Conservation (phyloP, 2,888 invertebrate species). For the Agrotis puta region DNA sequence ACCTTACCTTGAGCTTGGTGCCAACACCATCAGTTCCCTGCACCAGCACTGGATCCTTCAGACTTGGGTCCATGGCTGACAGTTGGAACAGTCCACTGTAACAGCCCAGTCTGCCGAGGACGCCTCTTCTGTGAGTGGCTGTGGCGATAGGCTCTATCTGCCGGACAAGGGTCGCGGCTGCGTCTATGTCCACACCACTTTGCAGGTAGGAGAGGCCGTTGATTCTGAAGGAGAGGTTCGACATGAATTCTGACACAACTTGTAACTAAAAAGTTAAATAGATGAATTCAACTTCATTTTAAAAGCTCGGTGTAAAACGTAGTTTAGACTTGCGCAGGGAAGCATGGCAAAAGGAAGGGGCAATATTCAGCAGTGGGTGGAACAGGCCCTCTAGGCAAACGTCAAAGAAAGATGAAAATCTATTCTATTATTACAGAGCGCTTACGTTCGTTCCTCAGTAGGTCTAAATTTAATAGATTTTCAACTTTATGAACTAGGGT, state of each 20-base stretch:
- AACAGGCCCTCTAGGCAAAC: no score
- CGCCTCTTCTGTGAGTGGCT: slow-evolving; percentile 94
- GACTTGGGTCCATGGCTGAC: slow-evolving; percentile 92
- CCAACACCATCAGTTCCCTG: slow-evolving; percentile 99
- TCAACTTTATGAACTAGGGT: no score
- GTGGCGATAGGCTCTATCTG: slow-evolving; percentile 95
- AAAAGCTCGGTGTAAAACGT: no score
- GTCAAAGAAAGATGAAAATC: no score
- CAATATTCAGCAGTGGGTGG: no score
- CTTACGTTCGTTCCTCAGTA: no score
- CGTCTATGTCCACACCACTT: slow-evolving; percentile 98
- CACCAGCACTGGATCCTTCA: slow-evolving; percentile 96
- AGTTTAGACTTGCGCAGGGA: no score
- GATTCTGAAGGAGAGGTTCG: slow-evolving; percentile 67
- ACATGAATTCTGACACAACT: neutral
- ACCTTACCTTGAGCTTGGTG: slow-evolving; percentile 96
- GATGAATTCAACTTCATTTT: no score
- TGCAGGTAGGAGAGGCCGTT: slow-evolving; percentile 96
- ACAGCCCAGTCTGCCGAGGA: slow-evolving; percentile 96
- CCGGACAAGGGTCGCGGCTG: slow-evolving; percentile 96
- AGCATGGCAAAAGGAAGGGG: no score
- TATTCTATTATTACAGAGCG: no score
- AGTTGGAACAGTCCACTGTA: slow-evolving; percentile 98
- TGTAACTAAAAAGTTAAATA: no score
- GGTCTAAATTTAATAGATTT: no score